Evolutionary conservation across 2,113 vertebrate species (phyloP), one percentile per base, ranked within the genome.

Genomic region (Fregetta grallaria): DNA sequence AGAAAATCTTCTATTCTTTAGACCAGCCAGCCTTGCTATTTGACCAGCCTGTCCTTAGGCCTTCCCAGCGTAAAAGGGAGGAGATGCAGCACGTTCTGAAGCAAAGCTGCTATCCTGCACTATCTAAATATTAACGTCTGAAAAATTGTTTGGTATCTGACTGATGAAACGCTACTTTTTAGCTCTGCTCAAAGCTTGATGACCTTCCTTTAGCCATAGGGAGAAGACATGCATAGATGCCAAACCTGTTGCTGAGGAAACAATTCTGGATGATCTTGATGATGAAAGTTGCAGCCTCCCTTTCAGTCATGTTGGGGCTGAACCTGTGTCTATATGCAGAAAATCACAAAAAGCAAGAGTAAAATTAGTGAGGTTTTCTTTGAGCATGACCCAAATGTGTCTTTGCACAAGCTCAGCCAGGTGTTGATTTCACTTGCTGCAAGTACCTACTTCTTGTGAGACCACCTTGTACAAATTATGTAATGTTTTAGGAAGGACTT

Each of bases 191-290:
- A 75, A 81, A 93, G 74, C 47, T 34, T 58, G 42, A 70, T 77
- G 40, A 44, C 25, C 22, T 47, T 90, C 30, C 53, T 81, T 67
- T 77, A 68, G 95, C 73, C 91, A 86, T 8, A 38, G 7, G 13
- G 13, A 81, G 19, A 49, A 45, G 18, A 23, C 4, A 77, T 56
- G 61, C 18, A 73, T 6, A 85, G 42, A 30, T 40, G 58, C 55
- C 98, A 97, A 53, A 99, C 99, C 99, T 99, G 98, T 99, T 99
- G 97, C 99, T 99, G 89, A 99, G 99, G 98, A 99, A 99, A 97
- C 99, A 99, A 91, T 98, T 99, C 97, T 99, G 99, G 94, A 99
- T 99, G 93, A 99, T 97, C 97, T 99, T 99, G 96, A 99, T 98
- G 96, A 99, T 99, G 97, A 99, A 99, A 88, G 98, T 98, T 3